Conservation (phyloP, 2,888 invertebrate genomes). For the Synanthedon myopaeformis region DNA sequence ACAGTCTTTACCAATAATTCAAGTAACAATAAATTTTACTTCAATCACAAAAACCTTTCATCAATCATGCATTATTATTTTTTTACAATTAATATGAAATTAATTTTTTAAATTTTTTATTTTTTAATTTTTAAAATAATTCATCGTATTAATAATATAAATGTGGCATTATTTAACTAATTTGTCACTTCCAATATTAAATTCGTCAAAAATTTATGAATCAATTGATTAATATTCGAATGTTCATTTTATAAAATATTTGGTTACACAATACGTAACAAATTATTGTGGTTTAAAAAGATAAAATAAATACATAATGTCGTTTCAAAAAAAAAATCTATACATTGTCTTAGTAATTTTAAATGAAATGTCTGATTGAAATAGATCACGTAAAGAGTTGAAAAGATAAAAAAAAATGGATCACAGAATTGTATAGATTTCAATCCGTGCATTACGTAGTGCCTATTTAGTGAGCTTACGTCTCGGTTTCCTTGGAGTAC, state of each 20-base stretch:
- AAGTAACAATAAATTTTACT: slow-evolving; percentile 11
- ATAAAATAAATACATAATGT: too few species aligned
- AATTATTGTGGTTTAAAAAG: too few species aligned
- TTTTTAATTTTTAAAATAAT: slow-evolving; percentile 1
- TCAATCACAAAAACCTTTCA: slow-evolving; percentile 1
- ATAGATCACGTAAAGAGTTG: not conserved
- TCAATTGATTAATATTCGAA: too few species aligned
- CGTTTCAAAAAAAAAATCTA: too few species aligned
- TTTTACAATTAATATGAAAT: slow-evolving; percentile 4
- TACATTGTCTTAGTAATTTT: too few species aligned
- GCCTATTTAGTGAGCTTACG: slow-evolving; percentile 61
- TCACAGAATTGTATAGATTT: not conserved
- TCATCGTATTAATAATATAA: not conserved
- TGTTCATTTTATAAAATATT: too few species aligned
- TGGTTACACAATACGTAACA: too few species aligned
- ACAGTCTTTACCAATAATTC: slow-evolving; percentile 19
- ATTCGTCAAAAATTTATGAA: too few species aligned
- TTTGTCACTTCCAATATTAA: too few species aligned
- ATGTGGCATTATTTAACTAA: too few species aligned
- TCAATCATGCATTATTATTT: slow-evolving; percentile 2
- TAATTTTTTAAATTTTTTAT: too few species aligned
- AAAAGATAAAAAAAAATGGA: not conserved
- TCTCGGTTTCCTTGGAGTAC: slow-evolving; percentile 85
- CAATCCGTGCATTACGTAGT: not conserved
- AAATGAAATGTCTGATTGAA: too few species aligned